Conservation (phyloP, 2,888 invertebrate species). For the Caenorhabditis sp. region DNA sequence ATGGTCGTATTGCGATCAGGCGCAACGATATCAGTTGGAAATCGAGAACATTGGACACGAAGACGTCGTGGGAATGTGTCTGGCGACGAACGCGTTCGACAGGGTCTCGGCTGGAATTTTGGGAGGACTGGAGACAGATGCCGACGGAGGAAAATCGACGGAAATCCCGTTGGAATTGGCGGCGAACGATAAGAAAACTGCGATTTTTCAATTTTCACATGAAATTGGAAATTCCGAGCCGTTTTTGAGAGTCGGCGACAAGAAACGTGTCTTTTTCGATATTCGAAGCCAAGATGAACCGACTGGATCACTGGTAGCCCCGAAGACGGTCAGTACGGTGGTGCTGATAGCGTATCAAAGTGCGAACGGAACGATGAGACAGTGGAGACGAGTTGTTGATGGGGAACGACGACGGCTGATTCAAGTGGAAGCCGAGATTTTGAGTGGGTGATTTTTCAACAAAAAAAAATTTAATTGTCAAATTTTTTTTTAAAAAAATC, state of each 20-base stretch:
- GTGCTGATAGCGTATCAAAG: slow-evolving; percentile 73
- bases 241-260: slow-evolving; percentile 46
- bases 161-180: slow-evolving; percentile 27
- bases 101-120: slow-evolving; percentile 51
- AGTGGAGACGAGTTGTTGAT: slow-evolving; percentile 68
- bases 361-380: slow-evolving; percentile 63
- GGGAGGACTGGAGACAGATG: too few species aligned
- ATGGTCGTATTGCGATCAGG: slow-evolving; percentile 68
- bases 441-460: slow-evolving; percentile 38
- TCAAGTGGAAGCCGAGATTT: slow-evolving; percentile 35
- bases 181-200: slow-evolving; percentile 38
- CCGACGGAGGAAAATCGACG: too few species aligned
- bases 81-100: slow-evolving; percentile 72
- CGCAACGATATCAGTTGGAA: slow-evolving; percentile 60
- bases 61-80: slow-evolving; percentile 56
- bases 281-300: slow-evolving; percentile 58
- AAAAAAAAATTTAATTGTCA: background rate
- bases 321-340: slow-evolving; percentile 25
- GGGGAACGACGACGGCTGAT: slow-evolving; percentile 52
- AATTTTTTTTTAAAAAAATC: background rate
- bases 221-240: slow-evolving; percentile 1
- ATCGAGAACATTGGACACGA: slow-evolving; percentile 72
- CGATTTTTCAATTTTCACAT: slow-evolving; percentile 30
- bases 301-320: slow-evolving; percentile 11
- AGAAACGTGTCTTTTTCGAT: slow-evolving; percentile 59